A percentile compares a stretch with the other conserved stretches of the same genome.
phyloP scores from a whole-genome alignment of 2,797 vertebrate species.

The Enteromius anoplus region DNA sequence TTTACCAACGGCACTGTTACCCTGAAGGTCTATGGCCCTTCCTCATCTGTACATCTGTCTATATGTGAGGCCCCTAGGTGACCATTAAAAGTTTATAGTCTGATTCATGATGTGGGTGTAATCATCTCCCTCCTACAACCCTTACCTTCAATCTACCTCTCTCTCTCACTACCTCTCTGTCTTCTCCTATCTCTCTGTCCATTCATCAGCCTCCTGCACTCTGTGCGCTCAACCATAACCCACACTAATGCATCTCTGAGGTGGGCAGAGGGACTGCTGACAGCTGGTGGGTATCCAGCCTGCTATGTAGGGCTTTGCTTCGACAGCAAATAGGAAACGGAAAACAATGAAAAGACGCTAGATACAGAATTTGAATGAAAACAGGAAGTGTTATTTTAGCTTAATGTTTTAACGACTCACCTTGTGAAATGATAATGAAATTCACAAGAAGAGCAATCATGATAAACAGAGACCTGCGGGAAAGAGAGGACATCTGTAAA shows the following conservation, averaged over 20 bases:
- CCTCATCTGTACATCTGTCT: constrained; percentile 28
- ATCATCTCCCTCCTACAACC: constrained; percentile 14
- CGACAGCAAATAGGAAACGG: constrained; percentile 8
- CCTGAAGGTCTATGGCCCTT: neutral
- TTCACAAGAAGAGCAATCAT: constrained; percentile 66
- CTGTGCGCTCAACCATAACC: constrained; percentile 19
- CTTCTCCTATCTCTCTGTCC: constrained; percentile 12
- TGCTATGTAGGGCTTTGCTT: constrained; percentile 4
- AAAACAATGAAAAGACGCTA: constrained; percentile 5
- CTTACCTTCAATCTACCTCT: constrained; percentile 24
- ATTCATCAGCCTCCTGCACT: constrained; percentile 39
- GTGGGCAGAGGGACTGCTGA: constrained; percentile 27
- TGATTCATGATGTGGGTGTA: constrained; percentile 41
- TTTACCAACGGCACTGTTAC: neutral
- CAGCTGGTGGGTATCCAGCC: constrained; percentile 35
- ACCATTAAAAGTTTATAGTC: constrained; percentile 5
- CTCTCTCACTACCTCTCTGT: neutral
- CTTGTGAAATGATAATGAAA: constrained; percentile 62
- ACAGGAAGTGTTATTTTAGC: constrained; percentile 3
- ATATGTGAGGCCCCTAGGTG: neutral
- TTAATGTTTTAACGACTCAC: constrained; percentile 66
- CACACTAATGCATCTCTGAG: constrained; percentile 28
- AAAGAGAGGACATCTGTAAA: constrained; percentile 54
- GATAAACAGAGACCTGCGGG: constrained; percentile 66
- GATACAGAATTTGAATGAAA: neutral